phyloP scores from a whole-genome alignment of 2,797 vertebrate genomes.

The Alectoris magna region DNA sequence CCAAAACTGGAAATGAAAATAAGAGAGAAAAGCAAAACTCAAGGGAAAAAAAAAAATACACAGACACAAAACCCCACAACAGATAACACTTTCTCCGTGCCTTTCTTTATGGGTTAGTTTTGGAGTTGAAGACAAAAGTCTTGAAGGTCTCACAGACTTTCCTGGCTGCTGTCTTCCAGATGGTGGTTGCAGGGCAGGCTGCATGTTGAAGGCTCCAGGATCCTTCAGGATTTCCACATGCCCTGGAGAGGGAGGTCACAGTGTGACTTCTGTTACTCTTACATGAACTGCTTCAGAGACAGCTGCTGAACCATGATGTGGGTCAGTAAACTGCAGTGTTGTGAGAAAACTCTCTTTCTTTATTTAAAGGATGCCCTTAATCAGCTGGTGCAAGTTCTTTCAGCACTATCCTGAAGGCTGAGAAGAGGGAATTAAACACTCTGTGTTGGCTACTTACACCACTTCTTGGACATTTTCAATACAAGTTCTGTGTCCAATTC shows the following conservation, averaged over 20 bases:
- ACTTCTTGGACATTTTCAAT: neutral
- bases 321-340: neutral
- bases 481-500: neutral
- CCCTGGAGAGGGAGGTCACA: neutral
- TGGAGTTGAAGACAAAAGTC: neutral
- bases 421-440: neutral
- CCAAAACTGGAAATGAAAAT: conserved; percentile 56
- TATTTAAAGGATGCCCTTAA: neutral
- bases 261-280: neutral
- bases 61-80: neutral
- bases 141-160: neutral
- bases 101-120: neutral
- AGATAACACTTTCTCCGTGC: neutral
- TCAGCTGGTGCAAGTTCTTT: neutral
- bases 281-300: neutral
- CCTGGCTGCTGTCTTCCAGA: neutral
- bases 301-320: neutral
- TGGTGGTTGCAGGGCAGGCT: neutral
- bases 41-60: neutral
- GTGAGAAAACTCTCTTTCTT: neutral
- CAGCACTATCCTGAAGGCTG: neutral
- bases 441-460: neutral
- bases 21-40: neutral
- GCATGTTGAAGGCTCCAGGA: neutral
- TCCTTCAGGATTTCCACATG: neutral